Conservation (phyloP, 2,113 vertebrate genomes). For the Burhinus oedicnemus region DNA sequence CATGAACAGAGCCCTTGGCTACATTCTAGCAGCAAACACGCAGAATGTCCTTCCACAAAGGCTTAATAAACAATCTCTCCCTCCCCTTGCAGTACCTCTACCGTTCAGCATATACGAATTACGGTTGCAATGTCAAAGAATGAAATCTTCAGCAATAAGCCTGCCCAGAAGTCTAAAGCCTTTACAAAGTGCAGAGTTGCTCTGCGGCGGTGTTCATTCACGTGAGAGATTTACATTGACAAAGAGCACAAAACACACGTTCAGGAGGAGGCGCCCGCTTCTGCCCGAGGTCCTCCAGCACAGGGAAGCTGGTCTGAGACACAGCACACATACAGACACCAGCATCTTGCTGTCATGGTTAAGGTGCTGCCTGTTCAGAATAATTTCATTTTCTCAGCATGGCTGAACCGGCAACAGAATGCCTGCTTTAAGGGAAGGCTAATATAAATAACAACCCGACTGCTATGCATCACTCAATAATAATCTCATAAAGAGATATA, state of each 20-base stretch:
- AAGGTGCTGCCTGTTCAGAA: neutral
- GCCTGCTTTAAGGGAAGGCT: neutral
- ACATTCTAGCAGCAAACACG: neutral
- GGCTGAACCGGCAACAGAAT: neutral
- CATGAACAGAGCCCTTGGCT: neutral
- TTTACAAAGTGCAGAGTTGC: neutral
- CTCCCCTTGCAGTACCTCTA: neutral
- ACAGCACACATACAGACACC: too few relatives aligned
- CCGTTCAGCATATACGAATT: neutral
- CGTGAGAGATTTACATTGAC: neutral
- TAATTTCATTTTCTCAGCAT: neutral
- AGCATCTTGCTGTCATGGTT: fast-evolving
- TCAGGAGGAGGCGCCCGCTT: neutral
- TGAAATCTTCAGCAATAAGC: neutral
- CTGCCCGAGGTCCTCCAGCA: neutral
- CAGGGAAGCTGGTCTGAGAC: neutral
- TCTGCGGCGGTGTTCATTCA: neutral
- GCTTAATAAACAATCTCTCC: neutral
- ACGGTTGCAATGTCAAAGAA: neutral
- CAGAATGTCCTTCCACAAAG: neutral
- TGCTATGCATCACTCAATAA: neutral
- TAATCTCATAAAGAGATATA: neutral
- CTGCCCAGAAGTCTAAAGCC: neutral
- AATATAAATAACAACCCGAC: neutral
- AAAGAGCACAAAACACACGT: neutral